phyloP scores from a whole-genome alignment of 2,888 invertebrate species.

The Ormyrus pomaceus region DNA sequence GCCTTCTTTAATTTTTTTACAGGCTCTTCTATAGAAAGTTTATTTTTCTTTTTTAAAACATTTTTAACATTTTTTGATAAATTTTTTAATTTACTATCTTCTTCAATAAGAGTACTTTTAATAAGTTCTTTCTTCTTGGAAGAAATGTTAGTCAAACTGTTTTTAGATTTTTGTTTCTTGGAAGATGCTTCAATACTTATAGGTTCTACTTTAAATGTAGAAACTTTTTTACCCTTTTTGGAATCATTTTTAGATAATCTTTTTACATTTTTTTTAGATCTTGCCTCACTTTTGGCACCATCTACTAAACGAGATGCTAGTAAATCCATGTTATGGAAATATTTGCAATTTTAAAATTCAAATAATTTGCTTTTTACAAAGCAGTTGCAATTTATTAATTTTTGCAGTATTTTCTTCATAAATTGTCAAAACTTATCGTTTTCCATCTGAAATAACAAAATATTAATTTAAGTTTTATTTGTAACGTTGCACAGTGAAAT shows the following conservation, averaged over 20 bases:
- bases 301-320: conserved; percentile 17
- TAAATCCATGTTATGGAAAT: conserved; percentile 28
- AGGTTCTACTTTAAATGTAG: conserved; percentile 3
- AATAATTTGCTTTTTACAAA: conserved; percentile 13
- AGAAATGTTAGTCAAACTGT: conserved; percentile 1
- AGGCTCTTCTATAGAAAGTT: neutral
- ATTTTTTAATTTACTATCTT: conserved; percentile 19
- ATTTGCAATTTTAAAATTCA: neutral
- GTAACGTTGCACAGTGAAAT: neutral
- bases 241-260: conserved; percentile 17
- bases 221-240: neutral
- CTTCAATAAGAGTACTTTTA: conserved; percentile 13
- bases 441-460: neutral
- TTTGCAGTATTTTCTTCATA: too few species aligned
- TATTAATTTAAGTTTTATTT: neutral
- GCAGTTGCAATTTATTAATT: neutral
- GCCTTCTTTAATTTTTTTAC: conserved; percentile 1
- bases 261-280: conserved; percentile 9
- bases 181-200: neutral
- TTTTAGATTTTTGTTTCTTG: conserved; percentile 15
- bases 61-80: neutral
- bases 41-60: neutral
- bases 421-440: too few species aligned
- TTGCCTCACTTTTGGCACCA: conserved; percentile 21
- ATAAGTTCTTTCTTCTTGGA: conserved; percentile 28